A percentile compares a stretch with the other conserved stretches of the same genome.
Evolutionary conservation across 2,797 vertebrate species (phyloP).

Genomic region (Trachurus trachurus): DNA sequence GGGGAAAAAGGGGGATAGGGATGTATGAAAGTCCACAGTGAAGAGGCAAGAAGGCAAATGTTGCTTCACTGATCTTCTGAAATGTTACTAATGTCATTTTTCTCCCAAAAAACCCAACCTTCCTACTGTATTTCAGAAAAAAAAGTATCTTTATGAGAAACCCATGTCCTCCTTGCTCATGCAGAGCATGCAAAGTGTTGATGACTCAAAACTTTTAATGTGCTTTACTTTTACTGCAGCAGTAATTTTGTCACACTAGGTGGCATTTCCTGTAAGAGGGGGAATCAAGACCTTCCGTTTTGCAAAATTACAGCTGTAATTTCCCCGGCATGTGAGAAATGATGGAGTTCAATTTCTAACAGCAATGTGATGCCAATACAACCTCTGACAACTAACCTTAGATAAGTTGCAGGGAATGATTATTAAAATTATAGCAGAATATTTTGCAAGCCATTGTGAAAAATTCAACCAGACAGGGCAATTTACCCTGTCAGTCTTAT

Average conservation of each 20-base stretch:
- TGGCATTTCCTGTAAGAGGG: conserved; percentile 23
- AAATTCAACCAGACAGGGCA: not conserved
- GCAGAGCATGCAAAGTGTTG: not conserved
- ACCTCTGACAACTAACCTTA: not conserved
- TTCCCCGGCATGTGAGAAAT: not conserved
- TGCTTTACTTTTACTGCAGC: conserved; percentile 9
- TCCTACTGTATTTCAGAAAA: not conserved
- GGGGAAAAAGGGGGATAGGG: no score
- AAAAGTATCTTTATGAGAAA: not conserved
- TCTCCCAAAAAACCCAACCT: not conserved
- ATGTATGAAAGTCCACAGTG: not conserved
- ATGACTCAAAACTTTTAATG: conserved; percentile 31
- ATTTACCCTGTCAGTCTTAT: not conserved
- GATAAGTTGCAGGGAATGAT: not conserved
- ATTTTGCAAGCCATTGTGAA: not conserved
- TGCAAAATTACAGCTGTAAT: conserved; percentile 16
- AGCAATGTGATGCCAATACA: not conserved
- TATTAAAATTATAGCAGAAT: not conserved
- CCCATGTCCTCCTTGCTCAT: not conserved
- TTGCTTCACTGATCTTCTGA: not conserved
- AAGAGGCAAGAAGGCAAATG: conserved; percentile 4
- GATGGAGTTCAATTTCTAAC: not conserved
- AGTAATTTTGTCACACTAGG: conserved; percentile 17
- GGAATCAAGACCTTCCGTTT: conserved; percentile 25
- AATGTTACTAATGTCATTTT: conserved; percentile 3